Evolutionary conservation across 2,113 vertebrate genomes (phyloP).

Genomic region (Camelus dromedarius): DNA sequence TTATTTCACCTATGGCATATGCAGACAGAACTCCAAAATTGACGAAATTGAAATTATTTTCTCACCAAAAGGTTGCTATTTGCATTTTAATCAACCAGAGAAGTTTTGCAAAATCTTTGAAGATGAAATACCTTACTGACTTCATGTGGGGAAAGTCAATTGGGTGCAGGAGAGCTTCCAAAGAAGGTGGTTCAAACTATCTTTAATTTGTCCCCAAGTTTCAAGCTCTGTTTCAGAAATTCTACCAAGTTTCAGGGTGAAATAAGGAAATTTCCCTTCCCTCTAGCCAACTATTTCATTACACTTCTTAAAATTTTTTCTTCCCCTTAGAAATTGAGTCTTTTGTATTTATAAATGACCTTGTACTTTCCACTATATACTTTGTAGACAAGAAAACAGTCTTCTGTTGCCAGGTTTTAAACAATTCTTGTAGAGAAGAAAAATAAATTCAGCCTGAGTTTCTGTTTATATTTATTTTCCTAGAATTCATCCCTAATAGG

Average conservation of each 20-base stretch:
- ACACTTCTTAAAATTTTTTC: conserved; percentile 39
- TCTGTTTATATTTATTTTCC: conserved; percentile 66
- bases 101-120: conserved; percentile 26
- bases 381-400: conserved; percentile 46
- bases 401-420: conserved; percentile 42
- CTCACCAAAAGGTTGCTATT: background rate
- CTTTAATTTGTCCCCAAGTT: conserved; percentile 5
- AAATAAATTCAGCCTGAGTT: conserved; percentile 69
- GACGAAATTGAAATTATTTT: background rate
- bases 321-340: conserved; percentile 53
- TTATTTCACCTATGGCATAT: background rate
- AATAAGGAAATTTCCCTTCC: conserved; percentile 58
- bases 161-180: background rate
- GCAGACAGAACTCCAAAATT: background rate
- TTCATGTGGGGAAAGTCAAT: background rate
- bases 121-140: background rate
- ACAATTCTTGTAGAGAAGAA: conserved; percentile 59
- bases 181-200: conserved; percentile 3
- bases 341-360: conserved; percentile 40
- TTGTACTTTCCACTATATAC: conserved; percentile 58
- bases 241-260: conserved; percentile 8
- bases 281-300: conserved; percentile 43
- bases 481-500: conserved; percentile 63
- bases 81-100: background rate
- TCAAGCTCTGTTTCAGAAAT: conserved; percentile 48